Conservation (phyloP, 2,113 vertebrate genomes). For the Alethe castanea region DNA sequence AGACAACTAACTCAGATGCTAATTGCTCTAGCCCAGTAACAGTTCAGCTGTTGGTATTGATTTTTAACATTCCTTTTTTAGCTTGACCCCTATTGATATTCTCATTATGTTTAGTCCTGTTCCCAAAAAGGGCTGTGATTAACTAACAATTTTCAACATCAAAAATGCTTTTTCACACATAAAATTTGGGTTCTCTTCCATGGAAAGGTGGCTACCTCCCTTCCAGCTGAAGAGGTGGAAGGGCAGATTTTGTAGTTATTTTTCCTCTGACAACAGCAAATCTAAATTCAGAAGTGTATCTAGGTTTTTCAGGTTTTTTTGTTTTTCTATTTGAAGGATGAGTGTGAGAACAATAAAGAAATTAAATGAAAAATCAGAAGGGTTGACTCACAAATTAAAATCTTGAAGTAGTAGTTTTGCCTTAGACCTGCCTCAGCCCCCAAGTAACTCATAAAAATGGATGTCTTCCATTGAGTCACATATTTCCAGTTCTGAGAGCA, state of each 20-base stretch:
- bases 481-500: background rate
- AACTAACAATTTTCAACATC: background rate
- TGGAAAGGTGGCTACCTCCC: background rate
- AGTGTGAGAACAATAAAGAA: background rate
- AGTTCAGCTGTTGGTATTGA: background rate
- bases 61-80: background rate
- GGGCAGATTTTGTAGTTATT: background rate
- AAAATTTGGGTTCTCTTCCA: background rate
- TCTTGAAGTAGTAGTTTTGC: background rate
- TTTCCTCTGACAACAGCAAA: background rate
- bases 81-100: background rate
- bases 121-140: background rate
- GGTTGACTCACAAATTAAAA: background rate
- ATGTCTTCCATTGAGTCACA: background rate
- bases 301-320: background rate
- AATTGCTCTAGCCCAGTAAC: background rate
- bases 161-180: background rate
- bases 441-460: background rate
- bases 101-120: background rate
- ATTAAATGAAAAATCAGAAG: background rate
- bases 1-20: background rate
- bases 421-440: background rate
- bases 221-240: background rate
- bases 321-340: background rate
- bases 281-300: background rate